Base-by-base conservation (phyloP, 2,888 invertebrate species). In the Fabriciana adippe region DNA sequence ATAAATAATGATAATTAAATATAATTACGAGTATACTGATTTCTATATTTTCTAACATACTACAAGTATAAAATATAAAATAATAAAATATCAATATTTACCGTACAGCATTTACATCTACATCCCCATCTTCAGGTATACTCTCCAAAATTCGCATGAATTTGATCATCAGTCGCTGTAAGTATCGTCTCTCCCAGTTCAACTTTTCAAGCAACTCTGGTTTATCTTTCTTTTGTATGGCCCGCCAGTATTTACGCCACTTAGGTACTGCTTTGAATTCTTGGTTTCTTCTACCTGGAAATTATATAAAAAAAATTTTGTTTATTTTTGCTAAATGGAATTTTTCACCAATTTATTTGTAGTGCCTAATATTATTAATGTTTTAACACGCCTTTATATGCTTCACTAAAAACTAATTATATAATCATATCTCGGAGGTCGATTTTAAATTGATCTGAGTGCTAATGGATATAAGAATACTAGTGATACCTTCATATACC, bases 161-260 rank as follows among this genome's bases (percentile, higher is more conserved):
- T 83, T 97, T 97, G 69, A 97, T 94, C 93, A 99, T 97, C 41
- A 99, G 92, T 61, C 94, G 93, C 82, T 93, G 97, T 70, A 99
- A 89, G 87, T 98, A 99, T 64, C 94, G 95, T 55, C 99, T 93
- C 82, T 99, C 98, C 96, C 97, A 98, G 57, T 94, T 94, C 15
- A 96, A 83, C 76, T 95, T 95, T 1, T 96, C 95, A 67, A 94
- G 88, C 67, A 93, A 84, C 64, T 96, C 95, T 0, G 95, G 94
- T 74, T 95, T 95, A 79, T 97, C 97, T 78, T 96, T 97, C 82
- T 97, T 98, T 79, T 97, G 95, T 64, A 98, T 95, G 6, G 97
- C 95, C 71, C 96, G 96, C 97, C 97, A 99, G 81, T 97, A 97
- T 85, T 98, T 98, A 68, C 95, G 94, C 96, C 98, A 97, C 85